Evolutionary conservation across 2,888 invertebrate genomes (phyloP).

Genomic region (Venusia cambrica): DNA sequence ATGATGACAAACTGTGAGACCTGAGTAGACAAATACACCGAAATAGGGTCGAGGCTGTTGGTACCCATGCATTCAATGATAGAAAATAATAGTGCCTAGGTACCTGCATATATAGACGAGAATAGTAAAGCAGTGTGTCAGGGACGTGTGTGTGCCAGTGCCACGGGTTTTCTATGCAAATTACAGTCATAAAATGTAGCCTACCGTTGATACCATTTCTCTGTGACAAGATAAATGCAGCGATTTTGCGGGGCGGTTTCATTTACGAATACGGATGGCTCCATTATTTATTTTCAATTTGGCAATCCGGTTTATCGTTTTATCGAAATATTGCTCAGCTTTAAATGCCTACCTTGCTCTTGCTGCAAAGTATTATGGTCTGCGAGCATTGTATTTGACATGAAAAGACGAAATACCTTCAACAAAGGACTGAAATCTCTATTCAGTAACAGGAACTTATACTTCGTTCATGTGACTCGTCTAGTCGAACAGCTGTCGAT

Average conservation of each 20-base stretch:
- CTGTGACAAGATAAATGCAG: slow-evolving; percentile 19
- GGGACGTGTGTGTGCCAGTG: too few relatives aligned
- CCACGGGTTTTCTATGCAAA: slow-evolving; percentile 28
- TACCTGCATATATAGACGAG: slow-evolving; percentile 8
- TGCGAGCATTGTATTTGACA: slow-evolving; percentile 7
- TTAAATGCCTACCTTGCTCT: background rate
- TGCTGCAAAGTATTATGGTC: slow-evolving; percentile 1
- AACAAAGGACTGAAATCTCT: slow-evolving; percentile 17
- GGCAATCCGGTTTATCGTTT: slow-evolving; percentile 4
- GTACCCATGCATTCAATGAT: slow-evolving; percentile 25
- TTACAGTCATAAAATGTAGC: slow-evolving; percentile 23
- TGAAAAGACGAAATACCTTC: slow-evolving; percentile 13
- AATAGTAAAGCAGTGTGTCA: slow-evolving; percentile 17
- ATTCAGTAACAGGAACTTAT: slow-evolving; percentile 30
- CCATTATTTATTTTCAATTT: slow-evolving; percentile 7
- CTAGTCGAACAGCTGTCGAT: slow-evolving; percentile 27
- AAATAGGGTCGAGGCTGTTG: slow-evolving; percentile 27
- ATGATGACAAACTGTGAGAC: slow-evolving; percentile 15
- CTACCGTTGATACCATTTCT: slow-evolving; percentile 22
- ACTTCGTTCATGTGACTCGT: slow-evolving; percentile 23
- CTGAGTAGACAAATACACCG: slow-evolving; percentile 19
- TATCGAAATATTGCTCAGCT: background rate
- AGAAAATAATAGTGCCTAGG: slow-evolving; percentile 15
- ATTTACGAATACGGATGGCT: background rate
- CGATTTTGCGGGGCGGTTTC: slow-evolving; percentile 7